Evolutionary conservation across 2,113 vertebrate genomes (phyloP).

Genomic region (Paedocypris sp.): DNA sequence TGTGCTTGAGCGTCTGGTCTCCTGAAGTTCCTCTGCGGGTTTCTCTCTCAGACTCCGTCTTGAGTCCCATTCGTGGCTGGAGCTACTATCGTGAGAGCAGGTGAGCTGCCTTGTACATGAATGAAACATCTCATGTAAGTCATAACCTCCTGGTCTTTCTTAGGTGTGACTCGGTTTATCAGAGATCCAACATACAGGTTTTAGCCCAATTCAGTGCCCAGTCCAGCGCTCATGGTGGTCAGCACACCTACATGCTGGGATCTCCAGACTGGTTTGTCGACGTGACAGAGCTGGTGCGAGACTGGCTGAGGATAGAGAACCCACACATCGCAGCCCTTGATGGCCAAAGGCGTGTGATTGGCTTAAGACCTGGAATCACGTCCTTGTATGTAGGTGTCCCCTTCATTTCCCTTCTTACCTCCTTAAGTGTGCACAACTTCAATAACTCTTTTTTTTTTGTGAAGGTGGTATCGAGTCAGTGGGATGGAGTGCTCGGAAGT

Average conservation of each 20-base stretch:
- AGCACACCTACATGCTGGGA: slow-evolving; percentile 48
- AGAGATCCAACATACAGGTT: slow-evolving; percentile 55
- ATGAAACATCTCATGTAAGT: no score
- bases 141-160: no score
- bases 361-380: slow-evolving; percentile 55
- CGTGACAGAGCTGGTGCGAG: slow-evolving; percentile 51
- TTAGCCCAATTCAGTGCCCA: slow-evolving; percentile 56
- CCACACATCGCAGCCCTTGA: slow-evolving; percentile 47
- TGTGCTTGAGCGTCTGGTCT: slow-evolving; percentile 81
- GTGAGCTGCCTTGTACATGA: no score
- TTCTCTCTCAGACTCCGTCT: slow-evolving; percentile 76
- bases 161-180: slow-evolving; percentile 57
- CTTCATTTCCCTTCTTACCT: no score
- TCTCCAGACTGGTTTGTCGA: slow-evolving; percentile 61
- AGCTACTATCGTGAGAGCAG: slow-evolving; percentile 53
- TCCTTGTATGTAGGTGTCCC: slow-evolving; percentile 50
- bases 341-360: slow-evolving; percentile 44
- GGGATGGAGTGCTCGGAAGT: slow-evolving; percentile 56
- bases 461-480: slow-evolving; percentile 56
- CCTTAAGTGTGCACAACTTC: neutral
- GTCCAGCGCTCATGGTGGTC: slow-evolving; percentile 20
- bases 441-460: neutral
- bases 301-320: slow-evolving; percentile 51
- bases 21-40: slow-evolving; percentile 79
- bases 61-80: slow-evolving; percentile 85